Conservation (phyloP, 1,140 invertebrate genomes). For the Lucilia cuprina region DNA sequence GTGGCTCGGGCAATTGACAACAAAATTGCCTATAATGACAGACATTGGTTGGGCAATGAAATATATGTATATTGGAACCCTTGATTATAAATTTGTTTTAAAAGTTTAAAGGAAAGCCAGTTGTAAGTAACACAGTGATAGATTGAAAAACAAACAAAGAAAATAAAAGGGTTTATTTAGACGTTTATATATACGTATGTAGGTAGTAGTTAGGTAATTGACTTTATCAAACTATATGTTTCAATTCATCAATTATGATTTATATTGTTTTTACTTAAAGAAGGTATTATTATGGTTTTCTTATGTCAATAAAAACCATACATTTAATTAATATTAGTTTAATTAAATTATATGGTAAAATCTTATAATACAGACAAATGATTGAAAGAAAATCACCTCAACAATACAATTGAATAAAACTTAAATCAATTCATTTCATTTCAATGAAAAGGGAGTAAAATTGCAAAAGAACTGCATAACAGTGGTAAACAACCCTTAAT, state of each 20-base stretch:
- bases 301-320: background rate
- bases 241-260: conserved; percentile 27
- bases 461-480: background rate
- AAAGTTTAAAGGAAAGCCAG: background rate
- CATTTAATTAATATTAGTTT: background rate
- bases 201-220: background rate
- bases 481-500: conserved; percentile 4
- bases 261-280: too few species aligned
- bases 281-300: background rate
- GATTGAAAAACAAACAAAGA: background rate
- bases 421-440: background rate
- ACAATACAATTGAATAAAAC: background rate
- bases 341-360: conserved; percentile 22
- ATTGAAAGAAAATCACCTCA: background rate
- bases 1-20: background rate
- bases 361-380: conserved; percentile 22
- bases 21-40: conserved; percentile 27
- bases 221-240: background rate
- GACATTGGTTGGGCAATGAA: background rate
- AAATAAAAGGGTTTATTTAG: background rate
- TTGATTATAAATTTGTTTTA: background rate
- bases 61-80: background rate
- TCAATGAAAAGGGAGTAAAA: background rate
- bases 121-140: background rate
- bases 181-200: too few species aligned